Evolutionary conservation across 2,797 vertebrate species (phyloP).

Genomic region (Danio jaintianensis): DNA sequence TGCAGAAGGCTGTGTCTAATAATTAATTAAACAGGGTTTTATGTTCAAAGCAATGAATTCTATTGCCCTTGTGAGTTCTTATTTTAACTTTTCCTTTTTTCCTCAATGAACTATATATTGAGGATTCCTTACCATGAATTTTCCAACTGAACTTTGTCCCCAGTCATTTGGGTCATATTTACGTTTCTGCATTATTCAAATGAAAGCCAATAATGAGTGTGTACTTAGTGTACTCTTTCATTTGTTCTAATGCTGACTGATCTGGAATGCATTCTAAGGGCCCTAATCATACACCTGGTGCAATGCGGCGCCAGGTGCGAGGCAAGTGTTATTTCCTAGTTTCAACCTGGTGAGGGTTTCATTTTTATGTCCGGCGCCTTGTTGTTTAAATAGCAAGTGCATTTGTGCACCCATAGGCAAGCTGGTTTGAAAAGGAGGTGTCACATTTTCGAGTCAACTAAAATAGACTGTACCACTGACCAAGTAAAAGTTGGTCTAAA

Average conservation of each 20-base stretch:
- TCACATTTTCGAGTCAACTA: too few species aligned
- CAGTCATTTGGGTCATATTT: neutral
- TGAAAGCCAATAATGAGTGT: neutral
- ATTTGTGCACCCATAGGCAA: too few species aligned
- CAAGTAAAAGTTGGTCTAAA: too few species aligned
- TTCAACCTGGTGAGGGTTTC: too few species aligned
- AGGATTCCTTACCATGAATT: slow-evolving; percentile 1
- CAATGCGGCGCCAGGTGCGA: too few species aligned
- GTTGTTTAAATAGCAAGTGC: too few species aligned
- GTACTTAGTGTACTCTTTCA: neutral
- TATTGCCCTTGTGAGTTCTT: neutral
- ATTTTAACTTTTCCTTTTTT: neutral
- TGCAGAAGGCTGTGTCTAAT: slow-evolving; percentile 69
- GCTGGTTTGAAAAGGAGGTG: too few species aligned
- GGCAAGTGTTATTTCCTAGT: too few species aligned
- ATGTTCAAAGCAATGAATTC: slow-evolving; percentile 18
- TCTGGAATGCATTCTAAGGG: neutral
- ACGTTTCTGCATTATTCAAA: neutral
- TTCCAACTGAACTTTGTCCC: neutral
- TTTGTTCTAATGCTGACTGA: neutral
- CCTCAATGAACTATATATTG: neutral
- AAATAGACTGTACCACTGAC: too few species aligned
- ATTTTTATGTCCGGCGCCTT: too few species aligned
- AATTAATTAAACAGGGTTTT: slow-evolving; percentile 68
- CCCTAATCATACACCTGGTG: too few species aligned